phyloP scores from a whole-genome alignment of 2,113 vertebrate genomes.

The Setophaga coronata region DNA sequence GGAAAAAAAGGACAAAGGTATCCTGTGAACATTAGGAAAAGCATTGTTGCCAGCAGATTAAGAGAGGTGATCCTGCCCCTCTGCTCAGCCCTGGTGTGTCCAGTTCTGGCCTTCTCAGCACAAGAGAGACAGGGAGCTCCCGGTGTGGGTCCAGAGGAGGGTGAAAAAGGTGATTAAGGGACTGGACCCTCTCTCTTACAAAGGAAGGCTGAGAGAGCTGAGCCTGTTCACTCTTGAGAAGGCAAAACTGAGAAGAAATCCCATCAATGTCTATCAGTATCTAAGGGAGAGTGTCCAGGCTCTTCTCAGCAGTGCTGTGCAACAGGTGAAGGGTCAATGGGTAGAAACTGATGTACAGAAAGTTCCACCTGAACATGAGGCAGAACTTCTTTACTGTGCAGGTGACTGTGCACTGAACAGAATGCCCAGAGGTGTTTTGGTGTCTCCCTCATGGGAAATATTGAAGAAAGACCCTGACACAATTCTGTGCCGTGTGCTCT shows the following conservation, averaged over 20 bases:
- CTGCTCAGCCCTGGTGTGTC: background rate
- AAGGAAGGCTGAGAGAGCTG: background rate
- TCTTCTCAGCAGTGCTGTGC: fast-evolving
- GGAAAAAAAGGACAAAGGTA: background rate
- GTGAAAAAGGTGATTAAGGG: fast-evolving
- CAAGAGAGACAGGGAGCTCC: background rate
- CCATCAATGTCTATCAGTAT: background rate
- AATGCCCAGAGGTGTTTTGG: background rate
- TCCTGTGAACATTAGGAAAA: background rate
- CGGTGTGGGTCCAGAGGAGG: fast-evolving
- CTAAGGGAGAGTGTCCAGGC: background rate
- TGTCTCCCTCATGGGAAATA: background rate
- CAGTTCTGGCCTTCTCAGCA: background rate
- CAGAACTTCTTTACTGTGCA: background rate
- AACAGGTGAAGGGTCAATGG: background rate
- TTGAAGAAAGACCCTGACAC: background rate
- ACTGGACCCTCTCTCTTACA: fast-evolving
- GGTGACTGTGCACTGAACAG: fast-evolving
- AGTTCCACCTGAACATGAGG: background rate
- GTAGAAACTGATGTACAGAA: background rate
- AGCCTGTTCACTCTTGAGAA: background rate
- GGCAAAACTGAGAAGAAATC: background rate
- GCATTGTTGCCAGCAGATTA: fast-evolving
- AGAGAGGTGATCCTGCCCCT: background rate
- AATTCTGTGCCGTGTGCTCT: background rate